Evolutionary conservation across 1,140 invertebrate genomes (phyloP).

Genomic region (Drosophila sturtevanti): DNA sequence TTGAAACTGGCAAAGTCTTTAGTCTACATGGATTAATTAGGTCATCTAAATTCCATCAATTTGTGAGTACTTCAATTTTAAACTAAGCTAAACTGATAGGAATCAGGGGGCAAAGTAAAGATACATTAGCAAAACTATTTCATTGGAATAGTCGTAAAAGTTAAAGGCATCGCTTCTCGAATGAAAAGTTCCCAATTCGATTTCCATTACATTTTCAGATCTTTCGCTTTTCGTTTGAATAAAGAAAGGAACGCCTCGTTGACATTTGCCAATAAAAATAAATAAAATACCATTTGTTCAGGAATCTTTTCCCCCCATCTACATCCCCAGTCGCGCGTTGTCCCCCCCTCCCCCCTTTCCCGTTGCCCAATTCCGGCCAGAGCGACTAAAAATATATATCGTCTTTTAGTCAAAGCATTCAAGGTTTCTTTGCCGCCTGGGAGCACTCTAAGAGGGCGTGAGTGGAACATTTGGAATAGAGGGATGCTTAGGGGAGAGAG

Average conservation of each 20-base stretch:
- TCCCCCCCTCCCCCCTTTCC: background rate
- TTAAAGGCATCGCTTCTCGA: constrained; percentile 23
- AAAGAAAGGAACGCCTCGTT: constrained; percentile 68
- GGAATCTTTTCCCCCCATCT: constrained; percentile 26
- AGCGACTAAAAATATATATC: constrained; percentile 72
- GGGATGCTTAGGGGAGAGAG: too few relatives aligned
- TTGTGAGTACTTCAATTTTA: constrained; percentile 7
- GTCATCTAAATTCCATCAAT: constrained; percentile 7
- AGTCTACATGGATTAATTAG: background rate
- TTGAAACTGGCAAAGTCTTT: background rate
- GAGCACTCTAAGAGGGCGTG: constrained; percentile 53
- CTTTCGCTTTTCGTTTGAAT: constrained; percentile 32
- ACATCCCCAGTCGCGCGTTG: background rate
- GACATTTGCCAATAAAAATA: constrained; percentile 80
- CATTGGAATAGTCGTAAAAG: constrained; percentile 32
- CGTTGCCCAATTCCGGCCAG: constrained; percentile 31
- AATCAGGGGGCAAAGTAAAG: background rate
- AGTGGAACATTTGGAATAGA: background rate
- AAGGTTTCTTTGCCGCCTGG: constrained; percentile 46
- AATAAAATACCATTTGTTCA: constrained; percentile 74
- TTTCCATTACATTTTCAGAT: constrained; percentile 44
- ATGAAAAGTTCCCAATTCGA: constrained; percentile 54
- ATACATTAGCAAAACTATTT: constrained; percentile 58
- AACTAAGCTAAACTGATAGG: background rate
- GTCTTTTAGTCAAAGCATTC: constrained; percentile 58